Evolutionary conservation across 2,113 vertebrate genomes (phyloP), one percentile per base, ranked within the genome.

Genomic region (Festucalex cinctus): DNA sequence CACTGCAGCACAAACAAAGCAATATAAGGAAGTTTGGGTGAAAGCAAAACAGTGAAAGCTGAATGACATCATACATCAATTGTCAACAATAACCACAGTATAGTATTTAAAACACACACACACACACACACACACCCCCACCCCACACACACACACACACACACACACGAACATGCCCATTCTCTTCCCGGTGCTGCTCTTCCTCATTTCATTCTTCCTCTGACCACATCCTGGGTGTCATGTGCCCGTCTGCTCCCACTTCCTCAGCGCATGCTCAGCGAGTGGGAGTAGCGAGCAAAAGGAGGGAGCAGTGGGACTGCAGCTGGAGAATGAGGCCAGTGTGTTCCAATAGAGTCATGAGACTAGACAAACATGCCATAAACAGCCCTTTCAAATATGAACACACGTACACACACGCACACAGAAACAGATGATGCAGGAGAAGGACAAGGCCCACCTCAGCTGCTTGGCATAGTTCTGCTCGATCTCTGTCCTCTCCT

Each of bases 401-500:
- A n/a, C 63, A 69, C 65, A 39, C 75, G 79, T 61, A 80, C 58
- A 68, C 73, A 68, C 36, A 13, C 69, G 62, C 28, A 32, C 28
- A 32, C 28, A 51, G 24, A 73, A 46, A 60, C 37, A 43, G 57
- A 59, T 10, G 7, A 28, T 61, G 20, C 17, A n/a, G 56, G 22
- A 44, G 70, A 63, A 35, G 14, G 37, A 68, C 37, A n/a, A 70
- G 68, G 58, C 85, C 76, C 83, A 90, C 90, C 90, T 89, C 83
- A 91, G 82, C 74, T 91, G 95, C 78, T 95, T 96, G 62, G 95
- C 95, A 13, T 96, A 96, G 68, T 89, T 89, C 74, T 94, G 94
- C 68, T 96, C 95, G 13, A 96, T 93, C 81, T 96, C 95, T 0
- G 93, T 94, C 66, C 95, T 90, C 79, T 96, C 95, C 84, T 94